Evolutionary conservation across 2,797 vertebrate species (phyloP), one percentile per base, ranked within the genome.

Genomic region (Babyrousa celebensis): DNA sequence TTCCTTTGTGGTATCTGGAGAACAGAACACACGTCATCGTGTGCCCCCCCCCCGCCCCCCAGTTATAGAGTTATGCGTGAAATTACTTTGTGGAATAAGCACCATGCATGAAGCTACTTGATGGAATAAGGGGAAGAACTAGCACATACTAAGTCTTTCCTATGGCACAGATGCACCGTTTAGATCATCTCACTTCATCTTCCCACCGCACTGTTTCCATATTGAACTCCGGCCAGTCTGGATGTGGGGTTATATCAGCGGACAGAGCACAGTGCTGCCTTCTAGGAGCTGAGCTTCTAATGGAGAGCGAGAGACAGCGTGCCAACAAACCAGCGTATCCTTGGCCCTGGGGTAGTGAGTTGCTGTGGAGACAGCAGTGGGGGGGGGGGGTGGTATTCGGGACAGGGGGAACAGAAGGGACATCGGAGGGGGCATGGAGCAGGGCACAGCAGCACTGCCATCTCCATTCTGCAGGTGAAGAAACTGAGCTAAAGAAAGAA

Each of bases 401-500:
- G 62, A 7, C 9, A 18, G 21, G 9, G 5, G 11, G 16, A 48
- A 18, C 20, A 71, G 48, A 20, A 56, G 43, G 68, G 36, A 60
- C 21, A 1, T 1, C 6, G 11, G 36, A 25, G 52, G 72, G n/a
- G 17, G 14, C 15, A 0, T 18, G 14, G 25, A 72, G 77, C 36
- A 36, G 71, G 43, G 48, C 17, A 15, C 23, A 29, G 18, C 10
- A 56, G 56, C 16, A 5, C 56, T 40, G 23, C 63, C 60, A 25
- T 15, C 52, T 79, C n/a, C 52, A 23, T 36, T 54, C 48, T 85
- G 6, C 12, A 62, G 60, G 48, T 32, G 36, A 70, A 40, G 92
- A 82, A 27, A 91, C 54, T 29, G n/a, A 90, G 62, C 27, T 48
- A 43, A 60, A 80, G 65, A 62, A 32, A 65, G 70, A 88, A 86